These are phyloP conservation scores for Eristalis intricaria DNA, from an alignment of 2,888 invertebrate genomes.

Conservation along the genomic window DNA sequence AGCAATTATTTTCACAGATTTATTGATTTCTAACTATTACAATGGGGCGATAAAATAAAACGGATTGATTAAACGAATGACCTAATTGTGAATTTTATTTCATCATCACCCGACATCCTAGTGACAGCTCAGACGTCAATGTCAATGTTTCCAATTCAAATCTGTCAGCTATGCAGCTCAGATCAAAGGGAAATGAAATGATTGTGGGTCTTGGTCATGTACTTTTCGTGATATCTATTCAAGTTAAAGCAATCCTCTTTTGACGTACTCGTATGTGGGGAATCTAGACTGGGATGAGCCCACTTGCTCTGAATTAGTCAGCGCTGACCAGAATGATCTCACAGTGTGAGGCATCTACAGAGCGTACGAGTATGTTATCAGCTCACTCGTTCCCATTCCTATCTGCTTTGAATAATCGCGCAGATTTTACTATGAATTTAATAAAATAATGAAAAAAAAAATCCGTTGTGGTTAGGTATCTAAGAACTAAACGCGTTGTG, in stretches of 20 bases:
- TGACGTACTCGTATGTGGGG: too few relatives aligned
- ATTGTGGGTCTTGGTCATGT: neutral
- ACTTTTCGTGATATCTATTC: neutral
- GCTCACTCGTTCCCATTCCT: neutral
- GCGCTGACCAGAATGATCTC: neutral
- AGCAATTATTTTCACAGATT: conserved; percentile 20
- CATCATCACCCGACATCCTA: conserved; percentile 43
- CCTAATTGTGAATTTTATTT: conserved; percentile 52
- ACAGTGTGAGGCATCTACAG: neutral
- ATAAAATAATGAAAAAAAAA: too few relatives aligned
- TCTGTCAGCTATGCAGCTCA: conserved; percentile 6
- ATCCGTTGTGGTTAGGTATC: too few relatives aligned
- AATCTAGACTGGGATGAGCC: neutral
- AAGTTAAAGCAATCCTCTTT: neutral
- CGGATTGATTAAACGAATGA: conserved; percentile 30
- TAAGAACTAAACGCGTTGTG: too few relatives aligned
- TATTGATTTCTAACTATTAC: conserved; percentile 6
- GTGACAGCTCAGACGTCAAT: conserved; percentile 37
- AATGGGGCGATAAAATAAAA: conserved; percentile 7
- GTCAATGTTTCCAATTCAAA: conserved; percentile 57
- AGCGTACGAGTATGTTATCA: neutral
- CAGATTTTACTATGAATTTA: neutral
- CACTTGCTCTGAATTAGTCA: neutral
- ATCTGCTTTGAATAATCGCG: neutral
- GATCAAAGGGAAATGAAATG: neutral